Conservation (phyloP, 2,113 vertebrate species). For the Ovis canadensis region DNA sequence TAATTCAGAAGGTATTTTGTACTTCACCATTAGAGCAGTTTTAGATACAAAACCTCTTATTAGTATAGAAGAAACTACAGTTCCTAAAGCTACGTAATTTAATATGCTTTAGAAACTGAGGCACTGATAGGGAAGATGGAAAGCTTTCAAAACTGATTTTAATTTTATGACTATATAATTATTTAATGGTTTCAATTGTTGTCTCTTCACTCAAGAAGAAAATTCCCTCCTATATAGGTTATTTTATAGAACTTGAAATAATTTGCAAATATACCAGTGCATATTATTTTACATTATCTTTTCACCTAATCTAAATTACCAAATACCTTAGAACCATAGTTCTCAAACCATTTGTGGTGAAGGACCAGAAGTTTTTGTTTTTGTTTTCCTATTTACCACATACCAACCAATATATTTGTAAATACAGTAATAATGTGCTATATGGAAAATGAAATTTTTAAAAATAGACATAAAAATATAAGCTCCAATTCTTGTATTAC, state of each 20-base stretch:
- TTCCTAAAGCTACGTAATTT: not conserved
- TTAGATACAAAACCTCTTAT: conserved; percentile 1
- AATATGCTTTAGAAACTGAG: not conserved
- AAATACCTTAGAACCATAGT: not conserved
- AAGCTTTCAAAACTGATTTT: not conserved
- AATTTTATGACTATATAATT: conserved; percentile 22
- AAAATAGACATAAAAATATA: not conserved
- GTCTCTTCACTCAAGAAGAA: not conserved
- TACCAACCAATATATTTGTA: not conserved
- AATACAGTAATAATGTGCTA: not conserved
- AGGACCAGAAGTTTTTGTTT: not conserved
- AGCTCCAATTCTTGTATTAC: not conserved
- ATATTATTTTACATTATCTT: not conserved
- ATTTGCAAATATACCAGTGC: not conserved
- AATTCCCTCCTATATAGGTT: not conserved
- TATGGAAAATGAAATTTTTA: not conserved
- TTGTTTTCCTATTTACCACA: not conserved
- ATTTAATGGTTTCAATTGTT: not conserved
- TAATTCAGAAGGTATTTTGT: not conserved
- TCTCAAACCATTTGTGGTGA: not conserved
- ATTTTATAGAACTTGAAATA: not conserved
- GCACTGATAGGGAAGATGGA: not conserved
- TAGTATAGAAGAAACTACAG: not conserved
- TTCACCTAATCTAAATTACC: not conserved
- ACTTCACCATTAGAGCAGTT: not conserved